Evolutionary conservation across 2,797 vertebrate species (phyloP), one percentile per base, ranked within the genome.

Genomic region (Danio jaintianensis): DNA sequence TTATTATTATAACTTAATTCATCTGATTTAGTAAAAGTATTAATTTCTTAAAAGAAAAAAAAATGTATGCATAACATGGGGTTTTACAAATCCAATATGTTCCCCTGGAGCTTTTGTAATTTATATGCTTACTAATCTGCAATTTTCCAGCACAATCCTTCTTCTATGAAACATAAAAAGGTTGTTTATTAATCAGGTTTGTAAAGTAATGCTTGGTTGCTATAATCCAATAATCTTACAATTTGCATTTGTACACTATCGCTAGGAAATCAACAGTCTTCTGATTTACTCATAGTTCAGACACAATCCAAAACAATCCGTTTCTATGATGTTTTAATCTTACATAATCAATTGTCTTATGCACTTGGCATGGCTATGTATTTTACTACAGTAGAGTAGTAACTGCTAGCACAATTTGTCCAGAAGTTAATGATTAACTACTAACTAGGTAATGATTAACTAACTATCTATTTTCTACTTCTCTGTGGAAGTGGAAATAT

Each of bases 381-480:
- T 56, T 77, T 58, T 67, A 74, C 22, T 52, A 16, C 4, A 55
- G n/a, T 47, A 13, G 12, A 18, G 18, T 8, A n/a, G 20, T 78
- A 53, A 53, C 5, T 48, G 11, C 42, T 56, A 38, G 52, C n/a
- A 42, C 16, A 56, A 16, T 58, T 48, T 58, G 16, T 38, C 3
- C 22, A 40, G 42, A 12, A 29, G 29, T 1, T 29, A 29, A 29
- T 29, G 29, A 29, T 29, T 29, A 29, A 3, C 29, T 29, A 29
- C 29, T 29, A 29, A 29, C n/a, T 1, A 68, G 63, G 22, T 47
- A 68, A 68, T 78, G 22, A 58, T 78, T 67, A 58, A 58, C 75
- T 66, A 29, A 45, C 52, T 18, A 55, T 55, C 11, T 70, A 11
- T 55, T 43, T 76, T 13, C 47, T 9, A 42, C 68, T 56, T 58